Evolutionary conservation across 2,113 vertebrate species (phyloP).

Genomic region (Malaclemys terrapin): DNA sequence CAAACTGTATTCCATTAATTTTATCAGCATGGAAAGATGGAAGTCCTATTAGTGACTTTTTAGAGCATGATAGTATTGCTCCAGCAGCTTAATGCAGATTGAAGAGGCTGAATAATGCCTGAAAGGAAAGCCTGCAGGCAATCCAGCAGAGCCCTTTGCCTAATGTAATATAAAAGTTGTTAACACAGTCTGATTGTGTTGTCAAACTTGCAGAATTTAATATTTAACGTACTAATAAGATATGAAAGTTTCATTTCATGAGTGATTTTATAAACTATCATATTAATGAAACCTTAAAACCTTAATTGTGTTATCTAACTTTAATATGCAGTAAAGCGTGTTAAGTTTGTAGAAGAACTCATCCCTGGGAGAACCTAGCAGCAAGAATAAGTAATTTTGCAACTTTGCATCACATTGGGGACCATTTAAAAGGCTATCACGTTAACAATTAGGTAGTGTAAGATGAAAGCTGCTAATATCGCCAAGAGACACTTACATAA

Average conservation of each 20-base stretch:
- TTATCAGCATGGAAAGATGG: neutral
- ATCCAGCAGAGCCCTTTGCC: conserved; percentile 14
- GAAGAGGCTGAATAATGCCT: conserved; percentile 5
- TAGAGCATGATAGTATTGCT: neutral
- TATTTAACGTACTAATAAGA: neutral
- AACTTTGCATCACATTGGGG: conserved; percentile 13
- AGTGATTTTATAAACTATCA: conserved; percentile 18
- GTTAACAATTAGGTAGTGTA: neutral
- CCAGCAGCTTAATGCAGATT: conserved; percentile 4
- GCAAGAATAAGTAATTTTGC: conserved; percentile 4
- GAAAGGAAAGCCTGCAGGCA: conserved; percentile 6
- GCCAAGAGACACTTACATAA: conserved; percentile 19
- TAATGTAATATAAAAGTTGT: neutral
- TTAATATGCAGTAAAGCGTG: neutral
- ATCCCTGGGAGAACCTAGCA: neutral
- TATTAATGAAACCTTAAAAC: neutral
- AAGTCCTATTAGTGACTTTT: neutral
- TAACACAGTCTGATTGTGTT: neutral
- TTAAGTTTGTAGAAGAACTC: neutral
- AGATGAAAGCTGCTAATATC: conserved; percentile 24
- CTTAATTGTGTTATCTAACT: neutral
- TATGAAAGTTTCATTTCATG: neutral
- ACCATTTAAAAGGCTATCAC: conserved; percentile 32
- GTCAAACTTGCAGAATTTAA: conserved; percentile 13
- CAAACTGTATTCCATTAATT: neutral